Evolutionary conservation across 1,140 invertebrate species (phyloP).

Genomic region (Globodera ellingtonae): DNA sequence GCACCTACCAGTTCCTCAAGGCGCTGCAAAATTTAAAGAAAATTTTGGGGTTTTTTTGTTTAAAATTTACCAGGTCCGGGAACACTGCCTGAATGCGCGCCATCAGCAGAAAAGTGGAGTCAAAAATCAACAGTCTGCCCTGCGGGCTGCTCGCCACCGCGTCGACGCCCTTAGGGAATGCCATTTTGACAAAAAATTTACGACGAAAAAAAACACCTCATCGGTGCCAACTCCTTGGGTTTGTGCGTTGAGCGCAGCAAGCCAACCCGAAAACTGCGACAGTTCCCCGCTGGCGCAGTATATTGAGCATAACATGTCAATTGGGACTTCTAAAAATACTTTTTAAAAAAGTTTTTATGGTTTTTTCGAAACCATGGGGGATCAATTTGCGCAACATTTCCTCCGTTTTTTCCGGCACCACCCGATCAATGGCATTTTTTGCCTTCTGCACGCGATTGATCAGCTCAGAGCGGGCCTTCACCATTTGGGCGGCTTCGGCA

Average conservation of each 20-base stretch:
- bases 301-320: constrained; percentile 33
- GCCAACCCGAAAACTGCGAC: constrained; percentile 40
- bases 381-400: constrained; percentile 29
- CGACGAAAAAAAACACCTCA: background rate
- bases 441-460: constrained; percentile 33
- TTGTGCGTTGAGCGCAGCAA: constrained; percentile 31
- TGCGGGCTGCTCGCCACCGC: constrained; percentile 20
- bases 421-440: constrained; percentile 34
- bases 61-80: constrained; percentile 25
- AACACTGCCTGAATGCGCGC: constrained; percentile 35
- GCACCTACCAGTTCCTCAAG: constrained; percentile 40
- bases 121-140: constrained; percentile 35
- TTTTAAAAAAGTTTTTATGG: background rate
- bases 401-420: constrained; percentile 22
- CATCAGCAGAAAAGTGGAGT: constrained; percentile 41
- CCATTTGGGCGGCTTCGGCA: background rate
- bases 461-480: constrained; percentile 14
- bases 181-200: background rate
- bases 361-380: background rate
- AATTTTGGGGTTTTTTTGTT: too few species aligned
- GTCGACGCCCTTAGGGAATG: background rate
- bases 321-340: constrained; percentile 5
- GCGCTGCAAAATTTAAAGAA: constrained; percentile 20
- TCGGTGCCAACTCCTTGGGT: constrained; percentile 1
- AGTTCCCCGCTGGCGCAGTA: constrained; percentile 39